Base-by-base conservation (phyloP, 30 jellyfish, hydroid and myxozoan genomes). In the Nemopilema nomurai region DNA sequence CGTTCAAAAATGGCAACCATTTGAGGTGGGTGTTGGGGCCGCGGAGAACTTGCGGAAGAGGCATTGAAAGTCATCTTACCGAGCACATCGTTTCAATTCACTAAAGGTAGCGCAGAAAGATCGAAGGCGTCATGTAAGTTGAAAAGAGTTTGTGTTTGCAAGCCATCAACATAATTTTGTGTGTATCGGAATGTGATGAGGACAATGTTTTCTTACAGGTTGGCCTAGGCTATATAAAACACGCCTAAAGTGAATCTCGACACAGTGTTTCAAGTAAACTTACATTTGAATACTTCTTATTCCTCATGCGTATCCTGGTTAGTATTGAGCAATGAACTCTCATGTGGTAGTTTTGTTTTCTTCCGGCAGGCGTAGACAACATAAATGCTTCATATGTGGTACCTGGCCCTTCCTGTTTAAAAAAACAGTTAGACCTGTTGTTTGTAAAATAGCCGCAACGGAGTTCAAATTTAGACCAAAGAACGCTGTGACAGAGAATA, bases 1-100 rank as follows among this genome's bases (percentile, higher is more conserved):
- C 87, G 87, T 77, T 52, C 76, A 51, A 77, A 50, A 77, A 77
- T 77, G 87, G 87, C 68, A 32, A 75, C 51, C 76, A 66, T 73
- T 57, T 26, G 62, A 23, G 76, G 33, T 77, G 87, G 78, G 87
- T 77, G 87, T 77, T 17, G 87, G 28, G 26, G 79, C 26, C 18
- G 20, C 25, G 8, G 67, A 62, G 87, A 28, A 22, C 65, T 77
- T 77, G 87, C 87, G 87, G 87, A 77, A 77, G 87, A 41, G 13
- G 57, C 57, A 3, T 41, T 41, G 57, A 41, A 13, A 41, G 13
- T 3, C 6, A 41, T 3, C 6, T 41, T 41, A 13, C 13, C 9
- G 57, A 6, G 13, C 13, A 3, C 57, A 41, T 41, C 13, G 13
- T 13, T 41, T 41, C 6, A 3, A 41, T 41, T 13, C 57, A 13